Evolutionary conservation across 1,140 invertebrate genomes (phyloP).

Genomic region (Leptinotarsa defecta): DNA sequence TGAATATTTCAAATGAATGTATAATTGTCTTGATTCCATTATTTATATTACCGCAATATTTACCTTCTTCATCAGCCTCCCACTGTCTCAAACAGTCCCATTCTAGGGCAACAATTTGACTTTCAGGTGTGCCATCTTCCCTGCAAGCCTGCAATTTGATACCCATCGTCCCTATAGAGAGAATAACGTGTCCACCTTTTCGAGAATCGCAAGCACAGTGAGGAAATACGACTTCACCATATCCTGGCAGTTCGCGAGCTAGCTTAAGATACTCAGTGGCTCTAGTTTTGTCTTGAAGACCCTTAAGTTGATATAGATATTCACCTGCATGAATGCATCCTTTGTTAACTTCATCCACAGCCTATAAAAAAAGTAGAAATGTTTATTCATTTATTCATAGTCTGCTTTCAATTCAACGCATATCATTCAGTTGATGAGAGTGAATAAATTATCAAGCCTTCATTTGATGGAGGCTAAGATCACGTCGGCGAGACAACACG

Average conservation of each 20-base stretch:
- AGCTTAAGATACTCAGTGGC: constrained; percentile 88
- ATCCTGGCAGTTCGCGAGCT: constrained; percentile 84
- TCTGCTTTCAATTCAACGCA: too few species aligned
- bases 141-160: constrained; percentile 88
- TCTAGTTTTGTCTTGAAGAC: constrained; percentile 86
- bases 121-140: constrained; percentile 83
- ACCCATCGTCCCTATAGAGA: constrained; percentile 70
- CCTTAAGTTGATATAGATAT: constrained; percentile 92
- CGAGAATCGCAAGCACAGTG: constrained; percentile 93
- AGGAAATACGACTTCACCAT: constrained; percentile 91
- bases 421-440: too few species aligned
- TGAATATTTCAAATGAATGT: too few species aligned
- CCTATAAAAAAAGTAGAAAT: constrained; percentile 62
- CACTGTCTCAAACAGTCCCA: constrained; percentile 83
- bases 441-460: too few species aligned
- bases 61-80: constrained; percentile 84
- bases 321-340: constrained; percentile 88
- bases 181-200: constrained; percentile 89
- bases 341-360: constrained; percentile 93
- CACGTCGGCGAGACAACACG: too few species aligned
- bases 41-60: neutral
- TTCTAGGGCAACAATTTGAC: constrained; percentile 78
- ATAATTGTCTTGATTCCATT: too few species aligned
- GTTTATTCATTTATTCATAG: too few species aligned
- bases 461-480: too few species aligned